phyloP scores from a whole-genome alignment of 1,140 invertebrate genomes.

The Aphaenogaster ashmeadi region DNA sequence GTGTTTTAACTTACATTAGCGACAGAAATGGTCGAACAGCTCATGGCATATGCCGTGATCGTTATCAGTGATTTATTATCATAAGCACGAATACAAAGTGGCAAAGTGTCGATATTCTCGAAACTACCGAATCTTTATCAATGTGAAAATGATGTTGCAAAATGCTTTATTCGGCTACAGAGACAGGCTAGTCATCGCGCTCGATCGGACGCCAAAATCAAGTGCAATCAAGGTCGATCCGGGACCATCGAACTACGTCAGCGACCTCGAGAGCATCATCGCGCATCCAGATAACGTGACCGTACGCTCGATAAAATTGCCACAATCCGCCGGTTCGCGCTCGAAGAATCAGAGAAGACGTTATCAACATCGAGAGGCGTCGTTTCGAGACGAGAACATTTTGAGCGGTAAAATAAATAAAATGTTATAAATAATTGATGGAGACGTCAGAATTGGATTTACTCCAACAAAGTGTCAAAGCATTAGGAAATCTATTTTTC shows the following conservation, averaged over 20 bases:
- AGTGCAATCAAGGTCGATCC: not conserved
- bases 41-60: not conserved
- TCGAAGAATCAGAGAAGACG: not conserved
- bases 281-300: not conserved
- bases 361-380: constrained; percentile 10
- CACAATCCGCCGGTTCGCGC: not conserved
- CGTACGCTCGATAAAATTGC: constrained; percentile 3
- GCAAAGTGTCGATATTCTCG: not conserved
- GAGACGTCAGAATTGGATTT: not conserved
- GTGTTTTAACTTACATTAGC: not conserved
- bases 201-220: constrained; percentile 53
- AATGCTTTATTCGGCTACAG: not conserved
- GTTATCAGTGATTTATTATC: constrained; percentile 35
- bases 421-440: constrained; percentile 22
- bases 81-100: not conserved
- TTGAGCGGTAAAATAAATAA: constrained; percentile 21
- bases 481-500: constrained; percentile 15
- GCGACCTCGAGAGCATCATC: not conserved
- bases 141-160: not conserved
- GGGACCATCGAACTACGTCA: not conserved
- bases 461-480: not conserved
- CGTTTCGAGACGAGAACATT: not conserved
- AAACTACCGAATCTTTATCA: not conserved
- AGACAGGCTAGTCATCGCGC: constrained; percentile 39
- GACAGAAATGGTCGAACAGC: not conserved